Evolutionary conservation across 2,797 vertebrate genomes (phyloP).

Genomic region (Dendrocincla tyrannina): DNA sequence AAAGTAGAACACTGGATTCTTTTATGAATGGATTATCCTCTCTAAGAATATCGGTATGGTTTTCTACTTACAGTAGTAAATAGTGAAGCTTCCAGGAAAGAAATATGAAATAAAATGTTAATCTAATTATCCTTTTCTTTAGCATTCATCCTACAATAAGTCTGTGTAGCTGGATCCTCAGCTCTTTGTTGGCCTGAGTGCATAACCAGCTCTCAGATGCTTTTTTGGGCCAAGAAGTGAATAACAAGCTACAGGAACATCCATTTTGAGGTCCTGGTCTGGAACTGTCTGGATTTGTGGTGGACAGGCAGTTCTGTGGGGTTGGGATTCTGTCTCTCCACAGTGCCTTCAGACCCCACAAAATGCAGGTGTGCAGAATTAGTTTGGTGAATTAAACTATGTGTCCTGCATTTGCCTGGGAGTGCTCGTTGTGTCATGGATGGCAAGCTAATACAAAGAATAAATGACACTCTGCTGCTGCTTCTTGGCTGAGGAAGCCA

Average conservation of each 20-base stretch:
- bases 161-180: not conserved
- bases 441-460: not conserved
- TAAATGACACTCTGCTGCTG: not conserved
- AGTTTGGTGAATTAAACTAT: not conserved
- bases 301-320: not conserved
- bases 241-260: not conserved
- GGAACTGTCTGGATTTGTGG: not conserved
- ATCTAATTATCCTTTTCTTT: not conserved
- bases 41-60: not conserved
- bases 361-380: not conserved
- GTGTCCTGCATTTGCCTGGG: not conserved
- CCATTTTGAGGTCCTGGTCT: not conserved
- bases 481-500: not conserved
- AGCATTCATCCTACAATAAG: not conserved
- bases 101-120: not conserved
- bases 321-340: not conserved
- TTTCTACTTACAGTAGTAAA: not conserved
- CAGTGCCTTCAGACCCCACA: not conserved
- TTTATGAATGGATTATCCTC: not conserved
- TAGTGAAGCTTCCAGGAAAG: not conserved
- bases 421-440: not conserved
- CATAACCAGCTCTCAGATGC: not conserved
- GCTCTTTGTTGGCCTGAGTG: not conserved
- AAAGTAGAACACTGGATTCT: not conserved
- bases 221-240: not conserved